Base-by-base conservation (phyloP, 1,140 invertebrate genomes). In the Holcopasites calliopsidis region DNA sequence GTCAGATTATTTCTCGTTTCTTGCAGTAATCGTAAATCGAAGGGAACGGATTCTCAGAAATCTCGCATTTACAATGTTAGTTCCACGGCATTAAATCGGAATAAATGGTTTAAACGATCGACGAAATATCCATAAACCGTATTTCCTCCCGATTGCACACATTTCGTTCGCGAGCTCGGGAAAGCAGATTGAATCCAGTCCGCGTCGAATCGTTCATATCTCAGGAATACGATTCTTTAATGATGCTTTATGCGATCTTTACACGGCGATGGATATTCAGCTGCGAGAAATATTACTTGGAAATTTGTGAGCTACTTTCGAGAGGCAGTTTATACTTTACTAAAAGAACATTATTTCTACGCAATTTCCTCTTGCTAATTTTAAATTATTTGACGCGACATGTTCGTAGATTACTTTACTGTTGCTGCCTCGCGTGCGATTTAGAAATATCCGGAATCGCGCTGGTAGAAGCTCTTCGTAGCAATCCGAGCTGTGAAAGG, bases 191-290 rank as follows among this genome's bases (percentile, higher is more conserved):
- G 31, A 13, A 52, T 66, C 55, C 44, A 33, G 16, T 35, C 8
- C 7, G 44, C 7, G 16, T 77, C 40, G 68, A 73, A 44, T 44
- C 40, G 62, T 38, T 35, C 61, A 65, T 79, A 78, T 62, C 33
- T 77, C 33, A 61, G 4, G 21, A 35, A 55, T 74, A 61, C 58
- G 70, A 74, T 79, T 68, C 76, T 74, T 74, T 80, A 79, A 80
- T 79, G 76, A 80, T 74, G 47, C 18, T 80, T 80, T 73, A 79
- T 60, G 61, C 54, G 35, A n/a, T 11, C 21, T 23, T 23, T 31
- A 8, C n/a, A 26, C 23, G 28, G n/a, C 1, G n/a, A 11, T 2
- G 16, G 26, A 47, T 31, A n/a, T 42, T 50, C 55, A 65, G 73
- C 73, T 73, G 26, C 49, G 47, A 55, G 54, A 52, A 52, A 1